Conservation (phyloP, 2,797 vertebrate genomes). For the Lepus oiostolus region DNA sequence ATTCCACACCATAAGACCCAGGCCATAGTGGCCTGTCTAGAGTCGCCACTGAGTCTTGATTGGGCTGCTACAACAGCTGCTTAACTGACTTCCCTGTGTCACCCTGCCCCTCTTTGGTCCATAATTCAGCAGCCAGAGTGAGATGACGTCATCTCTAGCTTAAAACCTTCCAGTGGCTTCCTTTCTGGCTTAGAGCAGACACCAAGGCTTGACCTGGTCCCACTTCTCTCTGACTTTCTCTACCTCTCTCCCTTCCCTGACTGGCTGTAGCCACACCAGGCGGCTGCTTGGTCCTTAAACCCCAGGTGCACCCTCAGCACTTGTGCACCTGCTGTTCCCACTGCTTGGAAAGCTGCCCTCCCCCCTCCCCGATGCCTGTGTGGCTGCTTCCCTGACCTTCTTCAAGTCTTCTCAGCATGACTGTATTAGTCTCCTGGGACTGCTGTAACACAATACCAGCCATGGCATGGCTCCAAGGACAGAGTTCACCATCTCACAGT, state of each 20-base stretch:
- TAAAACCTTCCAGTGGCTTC: not conserved
- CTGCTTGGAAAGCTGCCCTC: too few species aligned
- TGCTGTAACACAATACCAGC: not conserved
- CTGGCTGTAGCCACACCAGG: not conserved
- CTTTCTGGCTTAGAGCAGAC: not conserved
- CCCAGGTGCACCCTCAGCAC: not conserved
- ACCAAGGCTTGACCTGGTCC: not conserved
- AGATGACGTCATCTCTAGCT: not conserved
- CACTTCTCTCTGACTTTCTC: not conserved
- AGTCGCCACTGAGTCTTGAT: not conserved
- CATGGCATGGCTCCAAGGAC: too few species aligned
- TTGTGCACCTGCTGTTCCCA: not conserved
- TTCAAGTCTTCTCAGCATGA: not conserved
- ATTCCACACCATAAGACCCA: not conserved
- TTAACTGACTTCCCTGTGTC: not conserved
- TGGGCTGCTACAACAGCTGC: not conserved
- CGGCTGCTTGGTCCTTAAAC: not conserved
- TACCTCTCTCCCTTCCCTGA: not conserved
- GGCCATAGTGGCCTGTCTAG: not conserved
- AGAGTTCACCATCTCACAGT: not conserved
- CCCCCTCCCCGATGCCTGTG: too few species aligned
- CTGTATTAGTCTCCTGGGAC: too few species aligned
- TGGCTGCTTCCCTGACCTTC: fast-evolving
- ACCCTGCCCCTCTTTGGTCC: not conserved
- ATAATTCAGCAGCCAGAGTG: not conserved